phyloP scores from a whole-genome alignment of 2,888 invertebrate genomes.

The Tenthredo livida region DNA sequence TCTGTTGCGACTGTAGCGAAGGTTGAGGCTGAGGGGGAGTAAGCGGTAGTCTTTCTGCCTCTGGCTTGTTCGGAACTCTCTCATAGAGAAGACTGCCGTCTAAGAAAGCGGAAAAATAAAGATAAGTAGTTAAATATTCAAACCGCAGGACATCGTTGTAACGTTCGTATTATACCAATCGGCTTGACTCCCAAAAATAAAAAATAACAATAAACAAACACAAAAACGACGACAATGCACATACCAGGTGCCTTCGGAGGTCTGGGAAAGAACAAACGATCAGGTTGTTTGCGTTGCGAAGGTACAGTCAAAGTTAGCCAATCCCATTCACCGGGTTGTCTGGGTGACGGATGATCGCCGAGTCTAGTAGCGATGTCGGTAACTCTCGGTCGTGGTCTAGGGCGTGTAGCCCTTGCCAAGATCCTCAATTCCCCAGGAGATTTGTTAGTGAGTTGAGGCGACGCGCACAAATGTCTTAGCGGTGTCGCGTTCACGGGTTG shows the following conservation, averaged over 20 bases:
- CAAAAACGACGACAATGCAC: conserved; percentile 12
- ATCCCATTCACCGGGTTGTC: conserved; percentile 80
- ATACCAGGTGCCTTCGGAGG: conserved; percentile 93
- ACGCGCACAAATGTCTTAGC: conserved; percentile 75
- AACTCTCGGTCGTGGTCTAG: conserved; percentile 78
- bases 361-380: conserved; percentile 86
- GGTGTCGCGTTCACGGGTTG: conserved; percentile 78
- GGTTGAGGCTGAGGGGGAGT: conserved; percentile 76
- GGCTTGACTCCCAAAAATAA: background rate
- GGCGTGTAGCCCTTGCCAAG: conserved; percentile 73
- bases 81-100: conserved; percentile 94
- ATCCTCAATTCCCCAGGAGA: conserved; percentile 72
- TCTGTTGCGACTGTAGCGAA: conserved; percentile 75
- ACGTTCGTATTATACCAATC: background rate
- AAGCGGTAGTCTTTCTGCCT: conserved; percentile 84
- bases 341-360: conserved; percentile 80
- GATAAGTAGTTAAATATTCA: background rate
- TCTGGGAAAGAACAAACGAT: conserved; percentile 92
- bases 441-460: conserved; percentile 73
- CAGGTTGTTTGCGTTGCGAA: conserved; percentile 89
- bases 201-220: background rate
- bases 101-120: conserved; percentile 65
- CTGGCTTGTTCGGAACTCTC: conserved; percentile 89
- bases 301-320: conserved; percentile 89
- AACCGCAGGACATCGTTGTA: background rate